phyloP scores from a whole-genome alignment of 2,113 vertebrate species.

The Beaufortia kweichowensis region DNA sequence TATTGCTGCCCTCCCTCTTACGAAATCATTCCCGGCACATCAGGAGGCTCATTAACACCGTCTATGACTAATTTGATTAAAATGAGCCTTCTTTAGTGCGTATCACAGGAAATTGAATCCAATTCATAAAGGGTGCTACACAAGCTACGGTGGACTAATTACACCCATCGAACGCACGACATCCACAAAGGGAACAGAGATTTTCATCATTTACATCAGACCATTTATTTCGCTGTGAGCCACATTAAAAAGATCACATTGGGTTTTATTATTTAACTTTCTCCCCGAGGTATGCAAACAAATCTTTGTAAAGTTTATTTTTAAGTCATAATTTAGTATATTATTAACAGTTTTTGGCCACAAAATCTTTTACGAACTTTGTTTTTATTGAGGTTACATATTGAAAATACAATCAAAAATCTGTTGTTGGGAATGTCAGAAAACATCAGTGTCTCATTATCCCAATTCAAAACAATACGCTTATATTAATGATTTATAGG shows the following conservation, averaged over 20 bases:
- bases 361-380: too few relatives aligned
- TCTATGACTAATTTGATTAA: conserved; percentile 54
- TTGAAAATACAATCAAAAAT: too few relatives aligned
- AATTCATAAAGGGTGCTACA: conserved; percentile 34
- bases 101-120: conserved; percentile 43
- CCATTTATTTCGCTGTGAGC: background rate
- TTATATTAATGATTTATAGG: too few relatives aligned
- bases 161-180: conserved; percentile 6
- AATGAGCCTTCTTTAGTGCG: conserved; percentile 40
- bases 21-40: conserved; percentile 25
- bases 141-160: conserved; percentile 17
- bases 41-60: conserved; percentile 49
- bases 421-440: too few relatives aligned
- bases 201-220: background rate
- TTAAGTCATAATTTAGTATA: too few relatives aligned
- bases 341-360: too few relatives aligned
- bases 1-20: conserved; percentile 5
- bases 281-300: too few relatives aligned
- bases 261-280: too few relatives aligned
- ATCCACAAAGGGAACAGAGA: background rate
- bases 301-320: too few relatives aligned
- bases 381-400: too few relatives aligned
- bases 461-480: too few relatives aligned
- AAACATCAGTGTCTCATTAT: too few relatives aligned
- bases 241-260: background rate